These are phyloP conservation scores for Erpobdella octoculata DNA, from an alignment of 2,888 invertebrate species.

Conservation along the genomic window DNA sequence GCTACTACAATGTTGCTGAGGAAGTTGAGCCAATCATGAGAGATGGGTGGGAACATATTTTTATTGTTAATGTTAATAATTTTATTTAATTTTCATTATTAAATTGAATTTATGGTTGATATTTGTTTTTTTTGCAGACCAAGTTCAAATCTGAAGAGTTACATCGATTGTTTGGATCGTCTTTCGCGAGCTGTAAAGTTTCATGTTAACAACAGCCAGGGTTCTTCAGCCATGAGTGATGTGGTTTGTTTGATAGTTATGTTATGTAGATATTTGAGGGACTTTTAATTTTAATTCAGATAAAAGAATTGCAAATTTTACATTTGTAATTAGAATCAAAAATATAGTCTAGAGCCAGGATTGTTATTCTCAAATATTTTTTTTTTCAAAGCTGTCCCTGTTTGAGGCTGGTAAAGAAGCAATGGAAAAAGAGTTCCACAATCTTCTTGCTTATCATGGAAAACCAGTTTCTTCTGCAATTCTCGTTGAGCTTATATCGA, in stretches of 20 bases:
- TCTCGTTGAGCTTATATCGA: conserved; percentile 76
- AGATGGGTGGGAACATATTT: conserved; percentile 59
- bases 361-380: too few relatives aligned
- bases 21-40: conserved; percentile 79
- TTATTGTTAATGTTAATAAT: background rate
- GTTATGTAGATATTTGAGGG: background rate
- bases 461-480: conserved; percentile 76
- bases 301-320: background rate
- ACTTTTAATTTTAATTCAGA: background rate
- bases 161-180: conserved; percentile 69
- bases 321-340: too few relatives aligned
- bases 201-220: conserved; percentile 83
- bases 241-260: conserved; percentile 70
- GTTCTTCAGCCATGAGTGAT: conserved; percentile 85
- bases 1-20: conserved; percentile 86
- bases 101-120: background rate
- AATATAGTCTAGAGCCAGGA: too few relatives aligned
- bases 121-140: conserved; percentile 42
- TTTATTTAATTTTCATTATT: too few relatives aligned
- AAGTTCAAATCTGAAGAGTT: conserved; percentile 56
- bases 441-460: conserved; percentile 74
- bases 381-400: too few relatives aligned
- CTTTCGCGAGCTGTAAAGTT: conserved; percentile 79
- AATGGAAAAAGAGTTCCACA: conserved; percentile 78
- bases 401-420: conserved; percentile 68